Evolutionary conservation across 2,113 vertebrate genomes (phyloP).

Genomic region (Ciconia boyciana): DNA sequence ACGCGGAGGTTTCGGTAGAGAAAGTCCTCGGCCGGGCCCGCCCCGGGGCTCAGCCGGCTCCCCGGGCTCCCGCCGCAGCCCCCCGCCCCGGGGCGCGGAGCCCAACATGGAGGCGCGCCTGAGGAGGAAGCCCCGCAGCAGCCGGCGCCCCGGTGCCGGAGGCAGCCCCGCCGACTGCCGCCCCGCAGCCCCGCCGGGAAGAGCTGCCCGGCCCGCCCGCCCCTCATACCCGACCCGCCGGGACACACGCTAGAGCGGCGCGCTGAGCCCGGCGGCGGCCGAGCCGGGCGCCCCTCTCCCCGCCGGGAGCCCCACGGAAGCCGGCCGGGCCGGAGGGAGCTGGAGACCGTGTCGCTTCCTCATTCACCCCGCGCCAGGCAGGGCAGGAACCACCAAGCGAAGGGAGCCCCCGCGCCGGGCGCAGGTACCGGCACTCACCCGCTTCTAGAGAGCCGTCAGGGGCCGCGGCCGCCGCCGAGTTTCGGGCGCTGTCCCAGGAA

Average conservation of each 20-base stretch:
- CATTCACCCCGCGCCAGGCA: slow-evolving; percentile 10
- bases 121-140: background rate
- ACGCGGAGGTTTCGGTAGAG: background rate
- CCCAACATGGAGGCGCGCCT: background rate
- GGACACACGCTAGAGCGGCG: background rate
- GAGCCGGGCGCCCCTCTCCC: background rate
- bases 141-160: background rate
- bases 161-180: background rate
- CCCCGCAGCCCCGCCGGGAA: background rate
- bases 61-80: background rate
- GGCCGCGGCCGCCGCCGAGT: background rate
- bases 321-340: background rate
- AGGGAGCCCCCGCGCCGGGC: background rate
- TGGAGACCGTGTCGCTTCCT: slow-evolving; percentile 30
- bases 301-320: background rate
- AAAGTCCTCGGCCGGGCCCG: too few species aligned
- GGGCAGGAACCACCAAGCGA: background rate
- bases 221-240: background rate
- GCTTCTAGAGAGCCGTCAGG: background rate
- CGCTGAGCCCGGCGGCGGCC: background rate
- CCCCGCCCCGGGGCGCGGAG: background rate
- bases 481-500: background rate
- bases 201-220: background rate
- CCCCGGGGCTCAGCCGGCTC: background rate
- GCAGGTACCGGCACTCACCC: background rate